Conservation (phyloP, 2,797 vertebrate genomes). For the Avahi laniger region DNA sequence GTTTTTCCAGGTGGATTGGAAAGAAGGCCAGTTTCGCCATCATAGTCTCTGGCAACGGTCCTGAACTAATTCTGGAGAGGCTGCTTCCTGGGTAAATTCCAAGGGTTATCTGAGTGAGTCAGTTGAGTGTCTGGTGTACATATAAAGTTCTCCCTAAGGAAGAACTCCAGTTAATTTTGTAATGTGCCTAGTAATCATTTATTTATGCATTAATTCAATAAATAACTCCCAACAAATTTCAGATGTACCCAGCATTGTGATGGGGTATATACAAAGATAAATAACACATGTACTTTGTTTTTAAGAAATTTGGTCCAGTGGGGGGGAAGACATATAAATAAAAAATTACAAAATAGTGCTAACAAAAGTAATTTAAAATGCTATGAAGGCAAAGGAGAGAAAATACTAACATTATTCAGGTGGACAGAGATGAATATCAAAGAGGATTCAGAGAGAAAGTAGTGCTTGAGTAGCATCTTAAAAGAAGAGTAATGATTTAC, state of each 20-base stretch:
- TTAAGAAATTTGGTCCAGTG: not conserved
- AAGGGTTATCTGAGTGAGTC: slow-evolving; percentile 45
- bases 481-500: not conserved
- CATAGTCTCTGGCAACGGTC: slow-evolving; percentile 53
- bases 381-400: not conserved
- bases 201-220: slow-evolving; percentile 44
- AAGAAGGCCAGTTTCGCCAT: slow-evolving; percentile 55
- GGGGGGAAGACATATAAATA: not conserved
- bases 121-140: slow-evolving; percentile 48
- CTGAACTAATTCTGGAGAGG: slow-evolving; percentile 61
- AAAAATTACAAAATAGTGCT: slow-evolving; percentile 14
- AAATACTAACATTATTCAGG: not conserved
- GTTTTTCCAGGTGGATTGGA: slow-evolving; percentile 71
- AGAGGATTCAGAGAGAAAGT: not conserved
- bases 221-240: slow-evolving; percentile 44
- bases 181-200: slow-evolving; percentile 48
- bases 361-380: not conserved
- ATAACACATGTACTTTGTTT: not conserved
- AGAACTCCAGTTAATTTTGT: slow-evolving; percentile 45
- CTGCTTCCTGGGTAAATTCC: slow-evolving; percentile 55
- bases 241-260: not conserved
- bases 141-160: slow-evolving; percentile 40
- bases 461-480: not conserved
- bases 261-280: not conserved
- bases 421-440: not conserved